Percentiles rank a stretch among this genome's conserved stretches.
phyloP scores from a whole-genome alignment of 2,113 vertebrate genomes.

The Myotis brandtii region DNA sequence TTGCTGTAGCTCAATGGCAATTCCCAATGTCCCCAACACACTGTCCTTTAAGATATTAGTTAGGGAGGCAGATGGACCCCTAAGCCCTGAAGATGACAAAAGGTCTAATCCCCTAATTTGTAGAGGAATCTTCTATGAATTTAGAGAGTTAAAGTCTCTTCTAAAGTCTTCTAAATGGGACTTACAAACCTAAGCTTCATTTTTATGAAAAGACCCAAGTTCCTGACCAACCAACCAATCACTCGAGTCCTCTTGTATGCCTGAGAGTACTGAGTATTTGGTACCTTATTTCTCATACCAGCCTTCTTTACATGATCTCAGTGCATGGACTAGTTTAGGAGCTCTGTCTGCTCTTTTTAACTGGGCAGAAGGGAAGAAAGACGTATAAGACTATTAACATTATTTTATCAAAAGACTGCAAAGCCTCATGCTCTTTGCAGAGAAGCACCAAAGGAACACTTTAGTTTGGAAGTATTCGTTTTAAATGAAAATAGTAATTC shows the following conservation, averaged over 20 bases:
- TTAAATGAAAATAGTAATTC: slow-evolving; percentile 55
- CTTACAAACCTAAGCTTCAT: slow-evolving; percentile 27
- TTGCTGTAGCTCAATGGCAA: not conserved
- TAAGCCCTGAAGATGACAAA: not conserved
- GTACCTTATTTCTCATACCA: not conserved
- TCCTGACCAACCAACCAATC: not conserved
- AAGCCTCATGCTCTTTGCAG: slow-evolving; percentile 51
- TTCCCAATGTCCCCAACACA: not conserved
- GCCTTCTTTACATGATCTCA: not conserved
- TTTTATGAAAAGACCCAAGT: slow-evolving; percentile 18
- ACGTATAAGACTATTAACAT: not conserved
- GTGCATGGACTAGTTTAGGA: not conserved
- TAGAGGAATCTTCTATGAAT: not conserved
- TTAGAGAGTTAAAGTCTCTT: not conserved
- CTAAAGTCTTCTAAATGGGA: not conserved
- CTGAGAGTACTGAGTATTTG: not conserved
- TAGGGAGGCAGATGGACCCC: not conserved
- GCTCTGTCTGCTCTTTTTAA: slow-evolving; percentile 17
- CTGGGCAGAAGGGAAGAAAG: not conserved
- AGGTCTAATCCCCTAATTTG: not conserved
- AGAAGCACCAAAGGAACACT: slow-evolving; percentile 72
- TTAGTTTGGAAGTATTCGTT: slow-evolving; percentile 46
- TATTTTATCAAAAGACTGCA: slow-evolving; percentile 42
- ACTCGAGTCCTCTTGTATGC: not conserved
- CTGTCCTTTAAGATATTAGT: not conserved